Evolutionary conservation across 1,140 invertebrate species (phyloP).

Genomic region (Steinernema khuongi): DNA sequence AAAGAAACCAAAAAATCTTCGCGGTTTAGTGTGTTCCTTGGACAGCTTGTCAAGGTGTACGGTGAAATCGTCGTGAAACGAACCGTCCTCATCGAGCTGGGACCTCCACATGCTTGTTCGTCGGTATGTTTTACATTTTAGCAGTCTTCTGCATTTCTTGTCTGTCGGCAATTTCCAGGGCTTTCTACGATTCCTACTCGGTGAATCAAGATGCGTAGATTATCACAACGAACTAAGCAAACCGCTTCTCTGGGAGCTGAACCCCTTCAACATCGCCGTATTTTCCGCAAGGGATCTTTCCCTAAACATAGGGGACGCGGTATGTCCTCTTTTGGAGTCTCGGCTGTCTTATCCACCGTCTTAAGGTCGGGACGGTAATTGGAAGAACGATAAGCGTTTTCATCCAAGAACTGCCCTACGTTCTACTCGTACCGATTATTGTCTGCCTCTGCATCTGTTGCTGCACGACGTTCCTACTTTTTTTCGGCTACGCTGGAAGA

Average conservation of each 20-base stretch:
- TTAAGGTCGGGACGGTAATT: background rate
- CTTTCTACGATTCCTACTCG: background rate
- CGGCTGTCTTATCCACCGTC: background rate
- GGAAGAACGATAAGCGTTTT: background rate
- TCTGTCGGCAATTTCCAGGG: background rate
- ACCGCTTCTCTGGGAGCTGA: background rate
- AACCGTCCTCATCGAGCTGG: background rate
- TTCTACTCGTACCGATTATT: background rate
- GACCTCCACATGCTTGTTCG: background rate
- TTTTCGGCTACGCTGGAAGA: background rate
- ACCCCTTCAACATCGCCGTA: background rate
- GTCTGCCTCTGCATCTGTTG: background rate
- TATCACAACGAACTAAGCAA: background rate
- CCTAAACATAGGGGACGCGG: background rate
- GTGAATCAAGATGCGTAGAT: background rate
- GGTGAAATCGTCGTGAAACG: background rate
- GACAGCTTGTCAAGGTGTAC: background rate
- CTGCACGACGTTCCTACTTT: background rate
- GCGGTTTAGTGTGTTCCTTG: background rate
- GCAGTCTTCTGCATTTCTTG: too few species aligned
- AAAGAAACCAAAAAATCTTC: background rate
- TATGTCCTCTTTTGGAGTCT: background rate
- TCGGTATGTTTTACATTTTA: background rate
- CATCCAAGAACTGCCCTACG: background rate
- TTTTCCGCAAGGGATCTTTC: background rate